A percentile compares a stretch with the other conserved stretches of the same genome.
phyloP scores from a whole-genome alignment of 1,140 invertebrate genomes.

The Cyclargus thomasi region DNA sequence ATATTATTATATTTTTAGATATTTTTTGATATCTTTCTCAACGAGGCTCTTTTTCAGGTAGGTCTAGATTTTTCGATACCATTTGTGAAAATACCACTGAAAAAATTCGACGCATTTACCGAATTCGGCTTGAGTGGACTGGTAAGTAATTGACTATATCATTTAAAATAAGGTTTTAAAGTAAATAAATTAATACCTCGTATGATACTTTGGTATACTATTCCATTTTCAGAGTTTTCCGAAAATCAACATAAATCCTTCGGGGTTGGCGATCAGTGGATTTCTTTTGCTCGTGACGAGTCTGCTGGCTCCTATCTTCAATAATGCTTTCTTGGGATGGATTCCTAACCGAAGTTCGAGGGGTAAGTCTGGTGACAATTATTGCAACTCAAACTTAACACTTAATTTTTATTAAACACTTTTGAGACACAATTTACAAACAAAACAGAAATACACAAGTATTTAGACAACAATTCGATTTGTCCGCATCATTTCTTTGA shows the following conservation, averaged over 20 bases:
- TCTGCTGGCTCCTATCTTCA: conserved; percentile 46
- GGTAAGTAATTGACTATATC: conserved; percentile 25
- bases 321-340: conserved; percentile 36
- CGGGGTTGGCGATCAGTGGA: conserved; percentile 48
- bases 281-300: conserved; percentile 46
- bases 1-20: too few relatives aligned
- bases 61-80: conserved; percentile 65
- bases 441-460: neutral
- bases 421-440: neutral
- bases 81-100: conserved; percentile 67
- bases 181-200: too few relatives aligned
- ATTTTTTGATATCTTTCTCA: too few relatives aligned
- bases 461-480: neutral
- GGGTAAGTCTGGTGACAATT: conserved; percentile 37
- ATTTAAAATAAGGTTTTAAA: too few relatives aligned
- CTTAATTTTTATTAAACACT: neutral
- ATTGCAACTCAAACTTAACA: neutral
- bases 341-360: conserved; percentile 36
- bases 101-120: conserved; percentile 37
- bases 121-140: conserved; percentile 26
- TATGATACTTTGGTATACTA: neutral
- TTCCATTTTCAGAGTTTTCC: conserved; percentile 51
- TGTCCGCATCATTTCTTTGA: conserved; percentile 39
- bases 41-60: conserved; percentile 58
- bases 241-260: conserved; percentile 60